These are phyloP conservation scores for Keiferia lycopersicella DNA, from an alignment of 2,888 invertebrate genomes.

Conservation along the genomic window DNA sequence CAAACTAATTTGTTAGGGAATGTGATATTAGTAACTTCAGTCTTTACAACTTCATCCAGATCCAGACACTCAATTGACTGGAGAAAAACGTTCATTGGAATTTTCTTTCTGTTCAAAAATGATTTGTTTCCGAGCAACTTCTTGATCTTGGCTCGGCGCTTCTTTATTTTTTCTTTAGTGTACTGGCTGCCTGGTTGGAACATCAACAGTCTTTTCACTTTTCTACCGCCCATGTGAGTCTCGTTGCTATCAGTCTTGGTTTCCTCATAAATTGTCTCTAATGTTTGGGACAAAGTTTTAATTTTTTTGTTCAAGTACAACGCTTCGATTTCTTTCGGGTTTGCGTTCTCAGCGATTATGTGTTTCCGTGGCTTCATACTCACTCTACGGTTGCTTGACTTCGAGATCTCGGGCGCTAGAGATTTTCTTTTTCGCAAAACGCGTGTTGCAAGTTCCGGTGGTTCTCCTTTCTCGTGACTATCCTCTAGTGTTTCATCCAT, in stretches of 20 bases:
- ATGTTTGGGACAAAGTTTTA: slow-evolving; percentile 73
- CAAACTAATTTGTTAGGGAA: slow-evolving; percentile 40
- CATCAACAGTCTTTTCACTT: slow-evolving; percentile 81
- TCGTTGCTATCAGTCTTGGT: slow-evolving; percentile 71
- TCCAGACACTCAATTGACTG: slow-evolving; percentile 79
- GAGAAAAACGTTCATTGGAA: slow-evolving; percentile 80
- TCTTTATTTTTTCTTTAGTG: slow-evolving; percentile 80
- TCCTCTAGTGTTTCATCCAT: slow-evolving; percentile 44
- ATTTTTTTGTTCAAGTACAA: slow-evolving; percentile 81
- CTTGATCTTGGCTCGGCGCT: slow-evolving; percentile 81
- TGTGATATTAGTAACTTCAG: slow-evolving; percentile 44
- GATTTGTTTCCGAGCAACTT: slow-evolving; percentile 77
- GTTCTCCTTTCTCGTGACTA: slow-evolving; percentile 41
- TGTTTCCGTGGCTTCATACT: slow-evolving; percentile 74
- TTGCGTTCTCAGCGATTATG: slow-evolving; percentile 59
- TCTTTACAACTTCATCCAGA: slow-evolving; percentile 65
- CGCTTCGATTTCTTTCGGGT: slow-evolving; percentile 73
- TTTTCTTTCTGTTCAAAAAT: slow-evolving; percentile 73
- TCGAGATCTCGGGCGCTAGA: slow-evolving; percentile 56
- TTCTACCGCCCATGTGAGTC: slow-evolving; percentile 75
- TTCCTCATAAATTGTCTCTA: slow-evolving; percentile 85
- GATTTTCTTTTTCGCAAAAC: slow-evolving; percentile 69
- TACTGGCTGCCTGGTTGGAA: slow-evolving; percentile 76
- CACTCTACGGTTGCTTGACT: slow-evolving; percentile 70
- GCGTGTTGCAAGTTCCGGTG: slow-evolving; percentile 50